Base-by-base conservation (phyloP, 2,797 vertebrate genomes). In the Xiphophorus birchmanni region DNA sequence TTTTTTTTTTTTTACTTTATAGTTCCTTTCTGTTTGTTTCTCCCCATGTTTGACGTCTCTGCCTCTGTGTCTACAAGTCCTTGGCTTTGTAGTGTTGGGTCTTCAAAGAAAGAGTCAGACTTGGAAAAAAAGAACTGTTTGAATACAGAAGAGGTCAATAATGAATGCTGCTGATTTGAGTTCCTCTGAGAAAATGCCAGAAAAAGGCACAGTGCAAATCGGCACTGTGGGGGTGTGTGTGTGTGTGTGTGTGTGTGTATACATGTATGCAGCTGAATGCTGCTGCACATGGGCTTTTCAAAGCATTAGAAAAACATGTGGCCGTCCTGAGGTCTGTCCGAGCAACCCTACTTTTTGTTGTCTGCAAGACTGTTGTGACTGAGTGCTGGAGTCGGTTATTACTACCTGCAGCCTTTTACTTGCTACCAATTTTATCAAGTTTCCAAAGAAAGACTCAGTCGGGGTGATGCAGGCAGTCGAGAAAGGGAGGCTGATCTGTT, bases 131-230 rank as follows among this genome's bases (percentile, higher is more conserved):
- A 81, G 50, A 85, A 77, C 71, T 78, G 56, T 88, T 86, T 90
- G 87, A 91, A 93, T 91, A 77, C 76, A 45, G 40, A 76, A 81
- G 80, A 89, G 26, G 89, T 92, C 87, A 88, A 76, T 52, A 74
- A 82, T 87, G 89, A 92, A 89, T 90, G 80, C 84, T 73, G 75
- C 78, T 56, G 85, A 75, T 85, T 88, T 81, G 71, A 56, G 65
- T 83, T 80, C 58, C 81, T 84, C 60, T 37, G 77, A 86, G 72
- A 90, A 87, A 82, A 65, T 60, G 77, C 76, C 83, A 86, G 37
- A 86, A 78, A 78, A 80, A 83, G 73, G 40, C 69, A 42, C 56
- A 44, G 76, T 69, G 65, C 60, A 79, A 58, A 32, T 81, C 48
- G 47, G 3, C 35, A 37, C 69, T 63, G 21, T 23, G n/a, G 0